These are phyloP conservation scores for Tenthredo scrophulariae DNA, from an alignment of 2,888 invertebrate species.

Conservation along the genomic window DNA sequence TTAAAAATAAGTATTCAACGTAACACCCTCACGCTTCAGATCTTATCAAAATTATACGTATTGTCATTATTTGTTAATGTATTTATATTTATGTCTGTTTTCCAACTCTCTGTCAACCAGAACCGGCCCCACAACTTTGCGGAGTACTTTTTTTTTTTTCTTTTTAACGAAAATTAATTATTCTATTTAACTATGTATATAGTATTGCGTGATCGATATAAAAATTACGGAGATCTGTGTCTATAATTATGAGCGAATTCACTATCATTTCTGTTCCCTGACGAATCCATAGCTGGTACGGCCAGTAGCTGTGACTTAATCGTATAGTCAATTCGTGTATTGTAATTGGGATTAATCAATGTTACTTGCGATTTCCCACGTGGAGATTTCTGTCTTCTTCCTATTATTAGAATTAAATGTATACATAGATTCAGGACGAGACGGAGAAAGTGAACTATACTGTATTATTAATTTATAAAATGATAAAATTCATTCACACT, in stretches of 20 bases:
- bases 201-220: constrained; percentile 59
- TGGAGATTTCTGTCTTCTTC: neutral
- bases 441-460: constrained; percentile 17
- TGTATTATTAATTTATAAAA: constrained; percentile 52
- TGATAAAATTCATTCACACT: constrained; percentile 17
- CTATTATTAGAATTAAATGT: neutral
- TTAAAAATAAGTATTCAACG: neutral
- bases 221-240: constrained; percentile 54
- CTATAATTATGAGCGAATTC: constrained; percentile 65
- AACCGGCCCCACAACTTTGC: constrained; percentile 22
- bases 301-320: constrained; percentile 28
- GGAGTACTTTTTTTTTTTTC: constrained; percentile 55
- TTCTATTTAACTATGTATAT: constrained; percentile 64
- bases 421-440: neutral
- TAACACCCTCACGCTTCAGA: constrained; percentile 30
- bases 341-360: constrained; percentile 46
- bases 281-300: neutral
- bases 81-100: constrained; percentile 13
- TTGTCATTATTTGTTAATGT: constrained; percentile 8
- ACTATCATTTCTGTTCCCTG: constrained; percentile 56
- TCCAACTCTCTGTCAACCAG: constrained; percentile 40
- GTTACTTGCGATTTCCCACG: neutral
- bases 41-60: constrained; percentile 27
- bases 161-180: constrained; percentile 63
- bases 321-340: constrained; percentile 31